These are phyloP conservation scores for Brevipalpus yothersi DNA, from an alignment of 1,140 invertebrate genomes.

Conservation along the genomic window DNA sequence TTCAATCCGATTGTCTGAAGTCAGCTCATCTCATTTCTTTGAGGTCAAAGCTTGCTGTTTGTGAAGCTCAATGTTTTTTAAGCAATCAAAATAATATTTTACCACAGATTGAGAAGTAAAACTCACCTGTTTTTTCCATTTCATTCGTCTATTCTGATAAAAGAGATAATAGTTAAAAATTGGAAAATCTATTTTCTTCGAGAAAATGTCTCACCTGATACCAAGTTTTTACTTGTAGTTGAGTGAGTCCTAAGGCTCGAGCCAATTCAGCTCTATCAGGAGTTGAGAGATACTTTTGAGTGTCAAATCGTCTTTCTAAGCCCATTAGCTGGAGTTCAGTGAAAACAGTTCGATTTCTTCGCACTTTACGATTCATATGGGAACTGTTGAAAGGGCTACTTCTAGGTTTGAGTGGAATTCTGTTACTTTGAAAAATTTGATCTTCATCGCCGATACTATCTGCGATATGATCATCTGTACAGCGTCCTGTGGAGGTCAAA, in stretches of 20 bases:
- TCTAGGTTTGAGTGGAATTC: no score
- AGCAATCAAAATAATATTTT: not conserved
- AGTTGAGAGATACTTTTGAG: slow-evolving; percentile 84
- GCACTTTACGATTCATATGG: slow-evolving; percentile 7
- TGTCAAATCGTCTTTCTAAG: slow-evolving; percentile 79
- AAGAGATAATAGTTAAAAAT: not conserved
- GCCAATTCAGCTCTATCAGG: slow-evolving; percentile 87
- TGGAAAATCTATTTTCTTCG: not conserved
- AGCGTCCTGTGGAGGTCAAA: no score
- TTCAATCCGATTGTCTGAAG: no score
- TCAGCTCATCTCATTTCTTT: no score
- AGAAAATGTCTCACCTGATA: slow-evolving; percentile 36
- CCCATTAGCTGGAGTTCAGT: slow-evolving; percentile 87
- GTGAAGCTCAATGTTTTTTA: not conserved
- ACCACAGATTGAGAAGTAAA: not conserved
- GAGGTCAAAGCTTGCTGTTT: not conserved
- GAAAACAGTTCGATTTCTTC: slow-evolving; percentile 58
- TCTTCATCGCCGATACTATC: no score
- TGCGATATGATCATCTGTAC: no score
- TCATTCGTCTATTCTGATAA: slow-evolving; percentile 7
- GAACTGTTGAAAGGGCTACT: no score
- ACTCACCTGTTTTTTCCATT: slow-evolving; percentile 11
- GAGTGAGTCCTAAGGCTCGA: slow-evolving; percentile 63
- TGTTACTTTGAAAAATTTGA: no score
- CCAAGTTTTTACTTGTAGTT: slow-evolving; percentile 74